Conservation (phyloP, 1,140 invertebrate genomes). For the Leptinotarsa lineolata region DNA sequence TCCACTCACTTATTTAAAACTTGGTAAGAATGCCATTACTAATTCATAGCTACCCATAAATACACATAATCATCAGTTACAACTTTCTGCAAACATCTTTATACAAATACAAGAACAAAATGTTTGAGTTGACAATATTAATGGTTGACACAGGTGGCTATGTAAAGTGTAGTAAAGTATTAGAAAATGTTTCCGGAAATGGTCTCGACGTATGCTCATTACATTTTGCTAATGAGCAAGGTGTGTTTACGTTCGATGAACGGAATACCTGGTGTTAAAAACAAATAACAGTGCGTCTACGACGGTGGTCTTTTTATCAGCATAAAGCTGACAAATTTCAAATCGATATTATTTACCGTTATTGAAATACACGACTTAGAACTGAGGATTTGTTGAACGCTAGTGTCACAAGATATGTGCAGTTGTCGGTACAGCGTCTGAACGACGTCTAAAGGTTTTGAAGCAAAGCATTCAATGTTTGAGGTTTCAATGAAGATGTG, state of each 20-base stretch:
- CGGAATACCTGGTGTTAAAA: no score
- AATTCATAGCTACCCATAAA: neutral
- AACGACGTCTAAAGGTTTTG: no score
- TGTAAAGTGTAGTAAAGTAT: neutral
- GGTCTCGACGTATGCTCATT: neutral
- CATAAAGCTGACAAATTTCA: no score
- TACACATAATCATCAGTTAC: neutral
- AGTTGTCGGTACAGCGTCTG: no score
- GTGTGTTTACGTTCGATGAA: neutral
- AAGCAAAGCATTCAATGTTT: no score
- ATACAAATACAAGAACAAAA: neutral
- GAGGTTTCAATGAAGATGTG: no score
- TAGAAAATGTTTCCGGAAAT: slow-evolving; percentile 8
- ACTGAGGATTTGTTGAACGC: no score
- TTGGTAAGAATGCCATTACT: neutral
- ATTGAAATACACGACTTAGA: no score
- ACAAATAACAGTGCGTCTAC: no score
- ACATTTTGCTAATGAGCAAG: slow-evolving; percentile 2
- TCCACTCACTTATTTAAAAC: neutral
- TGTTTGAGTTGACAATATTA: neutral
- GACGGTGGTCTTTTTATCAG: no score
- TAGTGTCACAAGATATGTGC: no score
- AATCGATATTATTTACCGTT: no score
- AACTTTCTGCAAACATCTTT: slow-evolving; percentile 8
- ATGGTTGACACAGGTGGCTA: neutral